A percentile compares a stretch with the other conserved stretches of the same genome.
Evolutionary conservation across 2,797 vertebrate genomes (phyloP).

Genomic region (Brachyrhaphis roseni): DNA sequence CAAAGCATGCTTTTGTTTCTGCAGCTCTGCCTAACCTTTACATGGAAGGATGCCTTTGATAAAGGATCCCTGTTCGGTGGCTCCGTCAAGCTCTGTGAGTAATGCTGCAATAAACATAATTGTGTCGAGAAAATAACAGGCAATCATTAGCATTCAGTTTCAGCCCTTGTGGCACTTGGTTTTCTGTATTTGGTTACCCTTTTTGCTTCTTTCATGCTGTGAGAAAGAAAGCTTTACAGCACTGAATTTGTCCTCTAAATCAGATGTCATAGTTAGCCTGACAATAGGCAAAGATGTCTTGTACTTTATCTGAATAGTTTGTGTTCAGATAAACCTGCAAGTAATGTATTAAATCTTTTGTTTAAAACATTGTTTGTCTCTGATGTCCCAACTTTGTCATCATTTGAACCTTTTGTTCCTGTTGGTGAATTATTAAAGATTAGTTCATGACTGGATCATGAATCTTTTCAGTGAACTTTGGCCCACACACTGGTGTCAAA

Average conservation of each 20-base stretch:
- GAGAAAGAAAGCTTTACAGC: background rate
- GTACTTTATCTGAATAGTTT: background rate
- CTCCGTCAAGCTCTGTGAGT: slow-evolving; percentile 93
- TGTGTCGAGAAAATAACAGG: background rate
- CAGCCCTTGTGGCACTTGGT: slow-evolving; percentile 7
- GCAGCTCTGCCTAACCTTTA: slow-evolving; percentile 96
- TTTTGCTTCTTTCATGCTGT: background rate
- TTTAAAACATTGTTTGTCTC: slow-evolving; percentile 1
- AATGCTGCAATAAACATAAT: background rate
- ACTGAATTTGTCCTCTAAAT: background rate
- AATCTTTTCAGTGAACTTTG: background rate
- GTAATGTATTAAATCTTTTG: background rate
- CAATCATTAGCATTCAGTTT: background rate
- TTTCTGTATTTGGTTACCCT: background rate
- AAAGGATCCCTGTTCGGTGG: slow-evolving; percentile 98
- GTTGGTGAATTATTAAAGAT: background rate
- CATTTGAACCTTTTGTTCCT: slow-evolving; percentile 20
- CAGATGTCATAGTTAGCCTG: slow-evolving; percentile 9
- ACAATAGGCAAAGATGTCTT: background rate
- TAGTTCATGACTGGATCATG: background rate
- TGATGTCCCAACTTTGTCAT: slow-evolving; percentile 10
- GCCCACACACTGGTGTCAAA: background rate
- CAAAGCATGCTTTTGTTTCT: slow-evolving; percentile 56
- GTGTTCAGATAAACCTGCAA: background rate
- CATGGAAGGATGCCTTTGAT: slow-evolving; percentile 99